Evolutionary conservation across 2,797 vertebrate species (phyloP), one percentile per base, ranked within the genome.

Genomic region (Lithobates pipiens): DNA sequence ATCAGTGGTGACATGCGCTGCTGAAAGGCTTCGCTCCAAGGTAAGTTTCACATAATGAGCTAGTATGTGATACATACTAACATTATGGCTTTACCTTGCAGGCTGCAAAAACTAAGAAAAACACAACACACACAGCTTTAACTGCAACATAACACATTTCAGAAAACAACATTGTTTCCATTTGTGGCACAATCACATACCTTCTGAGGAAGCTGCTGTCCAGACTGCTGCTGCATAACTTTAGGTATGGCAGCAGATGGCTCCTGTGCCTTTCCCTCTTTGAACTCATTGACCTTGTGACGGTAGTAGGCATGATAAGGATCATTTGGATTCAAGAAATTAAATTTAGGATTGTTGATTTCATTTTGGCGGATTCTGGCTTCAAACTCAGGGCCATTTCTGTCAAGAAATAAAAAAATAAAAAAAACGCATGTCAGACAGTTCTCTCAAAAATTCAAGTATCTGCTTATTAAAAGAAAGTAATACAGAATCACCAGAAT

Each of bases 271-370:
- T 99, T 99, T 25, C 98, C 98, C 91, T 99, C 98, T 88, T 98
- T 99, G 92, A 99, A 99, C 92, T 99, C 98, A 46, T 97, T 99
- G 94, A 99, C 98, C 83, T 99, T 99, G 93, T 99, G 98, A 25
- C 98, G 96, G 91, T 99, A 99, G 92, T 99, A 99, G 50, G 98
- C 97, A 97, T 99, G 98, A 90, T 99, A 99, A 3, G 98, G 98
- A 85, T 99, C 98, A 0, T 95, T 99, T 1, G 98, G 98, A 89
- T 99, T 99, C 92, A 99, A 91, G 90, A 99, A 99, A 85, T 99
- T 99, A 92, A 99, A 99, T 82, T 99, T 99, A 1, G 98, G 97
- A 90, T 99, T 99, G 93, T 99, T 99, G 90, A 99, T 99, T 89
- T 99, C 98, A 84, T 99, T 99, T 91, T 99, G 98, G 80, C 98